Base-by-base conservation (phyloP, 1,140 invertebrate genomes). In the Contarinia nasturtii region DNA sequence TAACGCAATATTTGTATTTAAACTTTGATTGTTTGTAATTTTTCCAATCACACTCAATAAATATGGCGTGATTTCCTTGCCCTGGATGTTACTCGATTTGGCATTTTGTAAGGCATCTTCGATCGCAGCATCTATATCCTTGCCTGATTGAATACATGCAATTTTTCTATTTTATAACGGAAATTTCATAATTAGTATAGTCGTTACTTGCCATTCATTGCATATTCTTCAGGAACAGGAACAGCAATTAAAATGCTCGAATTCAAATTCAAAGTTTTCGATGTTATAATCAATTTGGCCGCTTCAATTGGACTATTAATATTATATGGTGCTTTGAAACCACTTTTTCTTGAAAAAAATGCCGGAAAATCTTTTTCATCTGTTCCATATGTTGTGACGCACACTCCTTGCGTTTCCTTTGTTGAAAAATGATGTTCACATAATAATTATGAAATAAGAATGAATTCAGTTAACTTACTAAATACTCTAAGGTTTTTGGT, bases 21-120 rank as follows among this genome's bases (percentile, higher is more conserved):
- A 68, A 8, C 91, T 93, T 52, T 69, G 71, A 41, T 90, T 91
- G 12, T 67, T 57, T 0, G 91, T 95, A 5, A 86, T 68, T 56
- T 79, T 65, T 47, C 78, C 74, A 10, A 98, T 77, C 57, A 76
- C 67, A 14, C 75, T 65, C 14, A 98, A 66, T 14, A 98, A 66
- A 66, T 84, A 98, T 2, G 95, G 95, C 0, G 94, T 98, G 8
- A 97, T 77, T 55, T 86, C 74, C 66, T 92, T 93, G 2, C 92
- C 92, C 14, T 51, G 57, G 19, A 96, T 73, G n/a, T 70, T 69
- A 50, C 68, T 64, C 7, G 61, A 50, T 42, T 74, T 67, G 12
- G 82, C 80, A 53, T 79, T 69, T 48, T 68, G 50, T n/a, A 91
- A 57, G 22, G 89, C 88, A 51, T 73, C 54, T 44, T 75, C 54